Conservation (phyloP, 2,113 vertebrate species). For the Aspidoscelis tigris region DNA sequence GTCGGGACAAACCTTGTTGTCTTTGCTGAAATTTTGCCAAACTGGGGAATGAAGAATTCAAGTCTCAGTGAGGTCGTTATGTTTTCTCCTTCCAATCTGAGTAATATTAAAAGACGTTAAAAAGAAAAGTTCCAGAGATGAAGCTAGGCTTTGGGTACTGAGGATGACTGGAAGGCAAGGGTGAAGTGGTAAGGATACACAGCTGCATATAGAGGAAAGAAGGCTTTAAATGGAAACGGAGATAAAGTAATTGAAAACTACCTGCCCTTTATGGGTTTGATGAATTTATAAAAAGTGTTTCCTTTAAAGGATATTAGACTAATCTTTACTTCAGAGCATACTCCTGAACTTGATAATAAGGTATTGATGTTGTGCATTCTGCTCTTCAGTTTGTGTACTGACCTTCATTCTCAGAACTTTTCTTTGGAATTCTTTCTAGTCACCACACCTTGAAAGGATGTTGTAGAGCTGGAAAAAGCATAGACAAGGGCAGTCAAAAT, state of each 20-base stretch:
- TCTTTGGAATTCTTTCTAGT: conserved; percentile 22
- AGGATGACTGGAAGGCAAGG: neutral
- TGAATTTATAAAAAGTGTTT: conserved; percentile 38
- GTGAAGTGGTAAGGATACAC: neutral
- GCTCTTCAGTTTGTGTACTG: neutral
- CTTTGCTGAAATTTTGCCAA: conserved; percentile 44
- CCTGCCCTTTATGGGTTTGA: neutral
- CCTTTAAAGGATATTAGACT: conserved; percentile 19
- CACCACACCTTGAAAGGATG: no score
- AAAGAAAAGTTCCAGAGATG: conserved; percentile 8
- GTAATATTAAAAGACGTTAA: conserved; percentile 4
- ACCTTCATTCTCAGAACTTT: neutral
- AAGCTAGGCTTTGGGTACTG: rapidly evolving
- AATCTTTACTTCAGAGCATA: conserved; percentile 19
- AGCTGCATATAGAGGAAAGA: neutral
- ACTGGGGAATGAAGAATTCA: conserved; percentile 16
- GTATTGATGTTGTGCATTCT: conserved; percentile 20
- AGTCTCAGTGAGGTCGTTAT: neutral
- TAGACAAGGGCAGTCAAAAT: no score
- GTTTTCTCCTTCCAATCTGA: neutral
- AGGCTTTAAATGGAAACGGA: neutral
- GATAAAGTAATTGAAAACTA: neutral
- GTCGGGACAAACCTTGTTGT: conserved; percentile 48
- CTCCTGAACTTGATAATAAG: conserved; percentile 16
- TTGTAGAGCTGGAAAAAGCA: no score